Evolutionary conservation across 30 jellyfish, hydroid and myxozoan species (phyloP).

Genomic region (Turritopsis dohrnii): DNA sequence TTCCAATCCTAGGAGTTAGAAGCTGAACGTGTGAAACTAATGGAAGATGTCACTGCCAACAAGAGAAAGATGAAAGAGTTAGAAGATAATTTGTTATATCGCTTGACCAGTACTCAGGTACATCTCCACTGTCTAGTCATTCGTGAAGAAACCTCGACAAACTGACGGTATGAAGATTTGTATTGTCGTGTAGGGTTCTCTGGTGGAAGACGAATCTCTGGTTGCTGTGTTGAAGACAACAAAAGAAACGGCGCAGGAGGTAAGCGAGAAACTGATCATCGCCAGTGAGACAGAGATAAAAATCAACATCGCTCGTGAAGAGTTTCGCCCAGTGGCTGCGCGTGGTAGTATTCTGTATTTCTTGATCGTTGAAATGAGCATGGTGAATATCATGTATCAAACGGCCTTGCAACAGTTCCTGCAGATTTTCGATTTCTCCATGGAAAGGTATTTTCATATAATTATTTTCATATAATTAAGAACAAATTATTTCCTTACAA

Average conservation of each 20-base stretch:
- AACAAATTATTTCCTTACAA: background rate
- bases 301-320: slow-evolving; percentile 88
- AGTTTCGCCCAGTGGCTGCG: slow-evolving; percentile 93
- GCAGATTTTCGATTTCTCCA: slow-evolving; percentile 64
- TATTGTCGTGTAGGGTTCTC: slow-evolving; percentile 60
- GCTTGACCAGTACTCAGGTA: slow-evolving; percentile 88
- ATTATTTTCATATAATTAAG: background rate
- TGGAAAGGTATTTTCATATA: slow-evolving; percentile 55
- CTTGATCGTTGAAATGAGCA: slow-evolving; percentile 95
- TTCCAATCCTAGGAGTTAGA: slow-evolving; percentile 62
- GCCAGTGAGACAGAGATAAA: slow-evolving; percentile 92
- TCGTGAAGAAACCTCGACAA: background rate
- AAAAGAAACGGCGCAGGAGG: slow-evolving; percentile 89
- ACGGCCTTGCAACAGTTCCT: slow-evolving; percentile 90
- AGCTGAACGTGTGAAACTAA: slow-evolving; percentile 77
- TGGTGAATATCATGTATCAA: slow-evolving; percentile 91
- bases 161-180: background rate
- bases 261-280: slow-evolving; percentile 77
- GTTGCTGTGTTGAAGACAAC: slow-evolving; percentile 87
- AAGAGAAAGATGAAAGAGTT: slow-evolving; percentile 89
- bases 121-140: too few relatives aligned
- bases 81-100: slow-evolving; percentile 69
- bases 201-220: slow-evolving; percentile 86
- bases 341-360: slow-evolving; percentile 89
- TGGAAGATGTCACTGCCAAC: slow-evolving; percentile 85